These are phyloP conservation scores for Menidia beryllina DNA, from an alignment of 2,113 vertebrate species.

Conservation along the genomic window DNA sequence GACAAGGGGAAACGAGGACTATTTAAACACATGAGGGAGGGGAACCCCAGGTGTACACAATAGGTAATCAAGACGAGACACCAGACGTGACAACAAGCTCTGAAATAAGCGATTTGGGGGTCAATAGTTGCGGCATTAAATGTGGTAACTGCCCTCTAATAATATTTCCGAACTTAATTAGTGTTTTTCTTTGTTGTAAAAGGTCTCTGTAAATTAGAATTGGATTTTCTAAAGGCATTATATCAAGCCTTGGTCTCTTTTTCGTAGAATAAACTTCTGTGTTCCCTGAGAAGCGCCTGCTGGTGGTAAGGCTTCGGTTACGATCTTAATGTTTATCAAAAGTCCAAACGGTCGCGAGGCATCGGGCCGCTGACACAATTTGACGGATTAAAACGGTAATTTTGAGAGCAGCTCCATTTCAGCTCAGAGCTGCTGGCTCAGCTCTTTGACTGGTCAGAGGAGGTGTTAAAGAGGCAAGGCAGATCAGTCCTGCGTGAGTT, in stretches of 20 bases:
- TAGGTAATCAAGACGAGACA: too few species aligned
- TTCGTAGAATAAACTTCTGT: not conserved
- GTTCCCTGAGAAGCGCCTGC: not conserved
- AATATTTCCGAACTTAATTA: too few species aligned
- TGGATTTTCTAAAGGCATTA: too few species aligned
- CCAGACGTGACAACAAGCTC: too few species aligned
- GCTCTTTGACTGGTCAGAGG: conserved; percentile 38
- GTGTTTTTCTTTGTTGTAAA: too few species aligned
- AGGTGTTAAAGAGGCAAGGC: conserved; percentile 73
- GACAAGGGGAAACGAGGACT: too few species aligned
- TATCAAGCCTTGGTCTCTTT: not conserved
- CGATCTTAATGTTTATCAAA: conserved; percentile 3
- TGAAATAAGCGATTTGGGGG: not conserved
- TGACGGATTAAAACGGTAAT: conserved; percentile 45
- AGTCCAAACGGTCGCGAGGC: not conserved
- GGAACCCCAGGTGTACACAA: too few species aligned
- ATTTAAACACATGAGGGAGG: too few species aligned
- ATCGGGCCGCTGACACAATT: conserved; percentile 3
- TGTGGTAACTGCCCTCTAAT: not conserved
- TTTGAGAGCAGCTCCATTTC: conserved; percentile 56
- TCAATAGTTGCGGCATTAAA: not conserved
- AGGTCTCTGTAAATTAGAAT: too few species aligned
- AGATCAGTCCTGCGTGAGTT: conserved; percentile 63
- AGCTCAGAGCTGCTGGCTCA: conserved; percentile 45
- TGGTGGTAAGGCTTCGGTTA: not conserved